Conservation (phyloP, 2,888 invertebrate genomes). For the Ernsta delagoae region DNA sequence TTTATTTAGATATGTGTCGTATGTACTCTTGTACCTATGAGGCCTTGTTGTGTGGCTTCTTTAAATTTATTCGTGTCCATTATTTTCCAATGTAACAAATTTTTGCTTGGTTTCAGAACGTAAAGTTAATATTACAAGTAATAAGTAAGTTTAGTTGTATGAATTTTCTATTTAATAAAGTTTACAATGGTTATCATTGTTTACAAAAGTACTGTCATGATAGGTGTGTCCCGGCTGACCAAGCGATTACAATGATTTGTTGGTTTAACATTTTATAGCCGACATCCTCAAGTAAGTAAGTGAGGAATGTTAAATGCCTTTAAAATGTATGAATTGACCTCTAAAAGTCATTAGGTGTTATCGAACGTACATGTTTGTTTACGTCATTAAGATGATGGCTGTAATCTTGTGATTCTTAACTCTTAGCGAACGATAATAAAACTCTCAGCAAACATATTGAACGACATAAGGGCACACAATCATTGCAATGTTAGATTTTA, state of each 20-base stretch:
- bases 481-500: slow-evolving; percentile 52
- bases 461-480: slow-evolving; percentile 48
- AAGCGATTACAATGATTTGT: not conserved
- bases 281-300: slow-evolving; percentile 19
- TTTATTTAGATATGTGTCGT: too few species aligned
- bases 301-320: slow-evolving; percentile 40
- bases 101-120: too few species aligned
- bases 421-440: slow-evolving; percentile 58
- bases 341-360: slow-evolving; percentile 48
- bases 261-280: slow-evolving; percentile 36
- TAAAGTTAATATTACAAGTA: too few species aligned
- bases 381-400: slow-evolving; percentile 53
- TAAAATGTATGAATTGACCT: slow-evolving; percentile 40
- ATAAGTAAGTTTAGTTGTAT: too few species aligned
- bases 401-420: slow-evolving; percentile 40
- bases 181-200: too few species aligned
- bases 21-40: too few species aligned
- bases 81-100: too few species aligned
- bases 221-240: too few species aligned
- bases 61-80: too few species aligned
- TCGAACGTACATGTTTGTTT: slow-evolving; percentile 55
- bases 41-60: too few species aligned
- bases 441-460: slow-evolving; percentile 55
- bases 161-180: too few species aligned
- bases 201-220: too few species aligned